Percentiles rank a stretch among this genome's conserved stretches.
Evolutionary conservation across 2,113 vertebrate species (phyloP).

Genomic region (Cryptotis parvus): DNA sequence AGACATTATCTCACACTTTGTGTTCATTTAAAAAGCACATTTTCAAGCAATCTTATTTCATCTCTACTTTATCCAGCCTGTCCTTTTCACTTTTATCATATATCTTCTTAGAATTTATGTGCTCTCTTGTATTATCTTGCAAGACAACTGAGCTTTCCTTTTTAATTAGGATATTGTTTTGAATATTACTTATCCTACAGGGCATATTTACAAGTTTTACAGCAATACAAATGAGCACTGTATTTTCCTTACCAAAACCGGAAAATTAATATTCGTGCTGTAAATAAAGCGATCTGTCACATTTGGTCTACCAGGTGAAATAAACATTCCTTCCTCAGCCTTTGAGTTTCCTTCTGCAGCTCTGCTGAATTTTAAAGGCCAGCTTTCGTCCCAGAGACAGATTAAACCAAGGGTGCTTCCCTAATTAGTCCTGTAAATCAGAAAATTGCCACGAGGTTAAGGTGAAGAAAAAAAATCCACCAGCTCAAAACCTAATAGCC

Average conservation of each 20-base stretch:
- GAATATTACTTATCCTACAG: conserved; percentile 76
- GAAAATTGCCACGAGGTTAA: conserved; percentile 84
- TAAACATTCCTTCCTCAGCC: conserved; percentile 61
- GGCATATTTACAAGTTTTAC: conserved; percentile 83
- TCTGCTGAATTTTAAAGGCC: conserved; percentile 81
- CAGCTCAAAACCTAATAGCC: conserved; percentile 65
- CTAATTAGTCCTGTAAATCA: conserved; percentile 88
- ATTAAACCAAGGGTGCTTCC: conserved; percentile 82
- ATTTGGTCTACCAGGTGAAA: conserved; percentile 74
- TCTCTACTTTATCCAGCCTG: conserved; percentile 62
- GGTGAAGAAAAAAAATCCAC: conserved; percentile 60
- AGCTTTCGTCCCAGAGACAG: conserved; percentile 83
- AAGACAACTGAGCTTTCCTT: conserved; percentile 75
- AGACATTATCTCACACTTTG: conserved; percentile 83
- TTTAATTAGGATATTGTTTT: conserved; percentile 77
- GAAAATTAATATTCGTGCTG: conserved; percentile 79
- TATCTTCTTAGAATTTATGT: conserved; percentile 77
- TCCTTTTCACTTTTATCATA: conserved; percentile 74
- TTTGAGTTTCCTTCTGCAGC: conserved; percentile 75
- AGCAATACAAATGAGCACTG: conserved; percentile 77
- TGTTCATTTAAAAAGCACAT: conserved; percentile 77
- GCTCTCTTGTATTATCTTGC: conserved; percentile 70
- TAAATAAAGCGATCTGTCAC: conserved; percentile 83
- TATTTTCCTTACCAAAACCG: conserved; percentile 78
- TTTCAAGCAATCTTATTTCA: conserved; percentile 77